Evolutionary conservation across 2,888 invertebrate species (phyloP).

Genomic region (Sialis lutaria): DNA sequence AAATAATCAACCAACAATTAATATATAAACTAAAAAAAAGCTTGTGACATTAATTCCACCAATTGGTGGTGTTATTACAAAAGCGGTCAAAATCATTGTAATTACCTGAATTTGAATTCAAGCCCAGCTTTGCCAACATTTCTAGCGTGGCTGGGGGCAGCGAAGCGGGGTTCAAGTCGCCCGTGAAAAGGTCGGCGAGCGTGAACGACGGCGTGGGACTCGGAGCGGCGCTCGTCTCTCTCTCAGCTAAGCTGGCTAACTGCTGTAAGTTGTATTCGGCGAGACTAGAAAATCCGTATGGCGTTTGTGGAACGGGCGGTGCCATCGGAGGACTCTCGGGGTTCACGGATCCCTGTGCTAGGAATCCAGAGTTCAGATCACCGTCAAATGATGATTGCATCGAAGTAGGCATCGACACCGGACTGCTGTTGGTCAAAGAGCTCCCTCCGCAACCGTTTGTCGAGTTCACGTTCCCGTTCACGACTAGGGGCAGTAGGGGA

Average conservation of each 20-base stretch:
- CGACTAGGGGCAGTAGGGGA: slow-evolving; percentile 22
- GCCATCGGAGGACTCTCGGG: slow-evolving; percentile 18
- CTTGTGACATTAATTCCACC: slow-evolving; percentile 5
- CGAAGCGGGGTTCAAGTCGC: slow-evolving; percentile 45
- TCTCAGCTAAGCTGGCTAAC: slow-evolving; percentile 65
- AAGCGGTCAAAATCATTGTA: slow-evolving; percentile 5
- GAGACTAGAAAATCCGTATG: slow-evolving; percentile 47
- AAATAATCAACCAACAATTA: slow-evolving; percentile 2
- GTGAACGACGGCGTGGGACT: slow-evolving; percentile 45
- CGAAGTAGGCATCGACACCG: slow-evolving; percentile 46
- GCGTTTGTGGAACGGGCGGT: slow-evolving; percentile 24
- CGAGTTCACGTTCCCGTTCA: slow-evolving; percentile 14
- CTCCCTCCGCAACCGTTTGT: slow-evolving; percentile 24
- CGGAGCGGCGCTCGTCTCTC: slow-evolving; percentile 22
- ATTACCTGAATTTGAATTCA: slow-evolving; percentile 40
- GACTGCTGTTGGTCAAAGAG: slow-evolving; percentile 48
- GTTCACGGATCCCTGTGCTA: slow-evolving; percentile 18
- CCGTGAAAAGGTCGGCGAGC: slow-evolving; percentile 58
- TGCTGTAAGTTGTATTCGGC: slow-evolving; percentile 77
- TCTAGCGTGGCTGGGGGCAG: slow-evolving; percentile 78
- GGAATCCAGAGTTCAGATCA: slow-evolving; percentile 31
- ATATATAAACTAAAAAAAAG: background rate
- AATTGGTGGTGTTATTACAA: slow-evolving; percentile 1
- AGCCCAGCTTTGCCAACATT: slow-evolving; percentile 72
- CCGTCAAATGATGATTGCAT: slow-evolving; percentile 66